Percentiles rank a stretch among this genome's conserved stretches.
Conservation (phyloP, 2,113 vertebrate species). For the Xyrauchen texanus region DNA sequence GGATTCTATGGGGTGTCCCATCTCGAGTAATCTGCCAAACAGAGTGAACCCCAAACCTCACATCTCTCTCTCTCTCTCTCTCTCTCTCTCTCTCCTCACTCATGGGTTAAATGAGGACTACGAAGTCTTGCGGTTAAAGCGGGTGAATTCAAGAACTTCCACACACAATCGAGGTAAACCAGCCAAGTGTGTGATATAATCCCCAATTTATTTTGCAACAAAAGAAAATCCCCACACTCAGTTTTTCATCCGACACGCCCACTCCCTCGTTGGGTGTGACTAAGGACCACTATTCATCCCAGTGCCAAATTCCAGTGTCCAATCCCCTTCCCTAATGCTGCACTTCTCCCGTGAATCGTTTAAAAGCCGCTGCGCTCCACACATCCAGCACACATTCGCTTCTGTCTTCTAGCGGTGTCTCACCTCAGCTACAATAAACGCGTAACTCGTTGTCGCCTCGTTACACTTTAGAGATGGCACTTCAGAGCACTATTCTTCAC, state of each 20-base stretch:
- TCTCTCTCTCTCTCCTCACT: too few species aligned
- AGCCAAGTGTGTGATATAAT: background rate
- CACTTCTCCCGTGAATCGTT: conserved; percentile 8
- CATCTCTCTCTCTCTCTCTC: too few species aligned
- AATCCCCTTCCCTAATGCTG: background rate
- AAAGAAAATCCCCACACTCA: background rate
- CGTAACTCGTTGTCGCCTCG: background rate
- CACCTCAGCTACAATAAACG: too few species aligned
- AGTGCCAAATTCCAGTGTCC: conserved; percentile 19
- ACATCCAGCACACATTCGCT: background rate
- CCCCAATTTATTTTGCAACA: conserved; percentile 15
- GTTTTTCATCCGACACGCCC: background rate
- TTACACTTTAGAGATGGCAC: conserved; percentile 68
- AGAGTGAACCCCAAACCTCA: too few species aligned
- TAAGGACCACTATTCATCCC: background rate
- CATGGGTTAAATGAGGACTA: too few species aligned
- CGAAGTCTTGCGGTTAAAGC: too few species aligned
- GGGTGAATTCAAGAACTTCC: too few species aligned
- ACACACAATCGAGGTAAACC: too few species aligned
- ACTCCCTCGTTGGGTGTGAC: background rate
- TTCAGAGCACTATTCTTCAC: conserved; percentile 61
- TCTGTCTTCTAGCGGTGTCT: too few species aligned
- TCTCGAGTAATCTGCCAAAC: too few species aligned
- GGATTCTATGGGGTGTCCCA: too few species aligned
- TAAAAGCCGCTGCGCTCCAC: conserved; percentile 12